These are phyloP conservation scores for Nannobrachium achirus DNA, from an alignment of 2,113 vertebrate species.

Conservation along the genomic window DNA sequence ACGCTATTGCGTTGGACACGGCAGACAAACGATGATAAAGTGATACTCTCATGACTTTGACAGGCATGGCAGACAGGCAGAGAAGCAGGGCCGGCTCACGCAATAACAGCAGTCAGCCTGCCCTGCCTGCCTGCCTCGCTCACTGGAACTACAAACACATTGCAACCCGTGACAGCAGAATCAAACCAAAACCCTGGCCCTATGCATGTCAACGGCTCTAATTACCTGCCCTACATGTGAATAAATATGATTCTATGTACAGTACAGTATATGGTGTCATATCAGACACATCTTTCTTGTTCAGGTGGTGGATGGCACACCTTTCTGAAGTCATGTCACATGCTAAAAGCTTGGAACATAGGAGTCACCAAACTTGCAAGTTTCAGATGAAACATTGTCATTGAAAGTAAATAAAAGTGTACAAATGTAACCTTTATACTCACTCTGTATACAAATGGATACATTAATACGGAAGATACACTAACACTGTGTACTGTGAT, in stretches of 20 bases:
- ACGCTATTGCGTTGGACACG: conserved; percentile 79
- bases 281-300: conserved; percentile 9
- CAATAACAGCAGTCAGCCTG: conserved; percentile 88
- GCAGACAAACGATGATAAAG: conserved; percentile 99
- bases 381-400: no score
- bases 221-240: conserved; percentile 63
- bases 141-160: conserved; percentile 49
- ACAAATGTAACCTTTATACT: no score
- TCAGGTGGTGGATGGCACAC: background rate
- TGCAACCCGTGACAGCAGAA: conserved; percentile 56
- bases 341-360: background rate
- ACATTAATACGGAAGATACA: no score
- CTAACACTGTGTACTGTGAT: no score
- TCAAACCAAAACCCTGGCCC: conserved; percentile 63
- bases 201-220: conserved; percentile 43
- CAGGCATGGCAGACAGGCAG: conserved; percentile 86
- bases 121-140: conserved; percentile 51
- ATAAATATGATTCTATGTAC: conserved; percentile 56
- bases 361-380: background rate
- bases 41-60: conserved; percentile 86
- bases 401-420: no score
- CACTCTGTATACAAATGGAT: no score
- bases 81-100: conserved; percentile 77
- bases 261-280: conserved; percentile 43
- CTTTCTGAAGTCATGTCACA: background rate